These are phyloP conservation scores for Galleria mellonella DNA, from an alignment of 1,140 invertebrate genomes.

Conservation along the genomic window DNA sequence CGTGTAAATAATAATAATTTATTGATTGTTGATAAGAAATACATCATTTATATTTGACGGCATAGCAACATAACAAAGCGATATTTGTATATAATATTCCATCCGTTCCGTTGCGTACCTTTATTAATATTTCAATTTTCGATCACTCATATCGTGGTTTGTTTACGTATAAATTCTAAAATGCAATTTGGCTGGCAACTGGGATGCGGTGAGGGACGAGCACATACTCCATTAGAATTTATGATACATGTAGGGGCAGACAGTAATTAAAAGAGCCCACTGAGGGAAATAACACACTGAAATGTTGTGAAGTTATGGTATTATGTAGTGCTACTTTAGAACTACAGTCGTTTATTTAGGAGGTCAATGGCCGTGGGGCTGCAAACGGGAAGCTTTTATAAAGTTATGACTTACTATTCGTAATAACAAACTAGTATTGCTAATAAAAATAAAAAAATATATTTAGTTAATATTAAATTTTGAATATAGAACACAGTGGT, in stretches of 20 bases:
- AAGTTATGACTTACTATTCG: no score
- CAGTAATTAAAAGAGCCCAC: conserved; percentile 57
- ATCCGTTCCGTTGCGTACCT: background rate
- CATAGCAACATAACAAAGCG: no score
- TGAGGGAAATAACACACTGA: conserved; percentile 41
- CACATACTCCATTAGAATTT: conserved; percentile 50
- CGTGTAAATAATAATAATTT: no score
- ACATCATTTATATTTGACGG: no score
- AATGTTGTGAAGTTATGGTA: conserved; percentile 38
- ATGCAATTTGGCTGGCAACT: conserved; percentile 29
- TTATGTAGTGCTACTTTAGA: conserved; percentile 14
- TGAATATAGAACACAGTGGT: no score
- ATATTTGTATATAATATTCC: no score
- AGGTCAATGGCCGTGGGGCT: background rate
- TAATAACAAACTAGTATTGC: no score
- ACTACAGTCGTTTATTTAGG: conserved; percentile 7
- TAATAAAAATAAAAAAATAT: no score
- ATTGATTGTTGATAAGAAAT: no score
- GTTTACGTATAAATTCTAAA: conserved; percentile 35
- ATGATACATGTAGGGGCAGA: conserved; percentile 48
- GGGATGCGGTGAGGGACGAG: conserved; percentile 8
- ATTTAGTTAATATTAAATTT: no score
- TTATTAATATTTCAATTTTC: conserved; percentile 5
- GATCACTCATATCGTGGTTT: conserved; percentile 1
- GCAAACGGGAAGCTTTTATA: no score